Percentiles rank a stretch among this genome's conserved stretches.
These are phyloP conservation scores for Arrhopalites spinosus DNA, from an alignment of 2,888 invertebrate species.

Conservation along the genomic window DNA sequence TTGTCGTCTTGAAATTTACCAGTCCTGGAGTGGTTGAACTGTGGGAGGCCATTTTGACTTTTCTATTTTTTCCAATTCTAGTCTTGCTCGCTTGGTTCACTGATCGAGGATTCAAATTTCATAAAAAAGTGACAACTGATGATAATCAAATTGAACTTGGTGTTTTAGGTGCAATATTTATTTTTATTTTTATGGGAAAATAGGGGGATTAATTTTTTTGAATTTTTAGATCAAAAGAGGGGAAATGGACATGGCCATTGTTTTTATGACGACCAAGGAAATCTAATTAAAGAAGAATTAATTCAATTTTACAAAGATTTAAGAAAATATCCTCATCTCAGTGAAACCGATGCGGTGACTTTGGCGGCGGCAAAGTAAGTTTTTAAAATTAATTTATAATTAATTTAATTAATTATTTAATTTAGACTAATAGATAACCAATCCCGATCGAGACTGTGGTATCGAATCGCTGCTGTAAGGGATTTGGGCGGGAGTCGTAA, in stretches of 20 bases:
- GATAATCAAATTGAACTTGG: conserved; percentile 62
- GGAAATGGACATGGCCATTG: no score
- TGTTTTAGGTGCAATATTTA: no score
- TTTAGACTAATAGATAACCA: conserved; percentile 61
- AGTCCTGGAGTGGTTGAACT: conserved; percentile 62
- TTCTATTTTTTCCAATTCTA: conserved; percentile 65
- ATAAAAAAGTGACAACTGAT: conserved; percentile 55
- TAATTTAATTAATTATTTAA: background rate
- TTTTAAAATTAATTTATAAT: background rate
- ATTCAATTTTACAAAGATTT: conserved; percentile 63
- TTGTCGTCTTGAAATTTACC: conserved; percentile 61
- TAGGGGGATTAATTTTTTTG: no score
- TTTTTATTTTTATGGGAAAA: no score
- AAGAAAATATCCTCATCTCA: conserved; percentile 62
- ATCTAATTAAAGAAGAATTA: conserved; percentile 60
- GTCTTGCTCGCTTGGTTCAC: conserved; percentile 65
- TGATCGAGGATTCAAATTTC: conserved; percentile 62
- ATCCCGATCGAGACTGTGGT: conserved; percentile 65
- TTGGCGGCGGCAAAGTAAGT: conserved; percentile 63
- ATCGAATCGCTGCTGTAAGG: conserved; percentile 65
- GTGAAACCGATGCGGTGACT: conserved; percentile 64
- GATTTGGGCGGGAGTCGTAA: conserved; percentile 62
- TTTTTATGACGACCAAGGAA: conserved; percentile 59
- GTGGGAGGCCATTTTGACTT: conserved; percentile 67
- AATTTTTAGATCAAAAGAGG: no score